phyloP scores from a whole-genome alignment of 2,797 vertebrate species.

The Pipistrellus kuhlii region DNA sequence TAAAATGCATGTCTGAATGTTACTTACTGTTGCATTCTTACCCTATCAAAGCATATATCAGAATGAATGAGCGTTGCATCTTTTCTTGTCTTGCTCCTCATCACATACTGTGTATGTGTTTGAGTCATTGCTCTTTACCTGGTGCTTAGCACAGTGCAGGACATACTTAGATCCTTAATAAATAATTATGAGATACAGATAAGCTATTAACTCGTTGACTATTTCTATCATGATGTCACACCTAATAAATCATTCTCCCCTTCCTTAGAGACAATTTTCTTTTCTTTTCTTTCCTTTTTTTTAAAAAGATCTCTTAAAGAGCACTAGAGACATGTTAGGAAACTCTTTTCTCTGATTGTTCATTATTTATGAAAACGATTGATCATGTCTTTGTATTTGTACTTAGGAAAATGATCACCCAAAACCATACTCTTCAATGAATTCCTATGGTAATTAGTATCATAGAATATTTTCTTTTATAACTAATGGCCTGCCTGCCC shows the following conservation, averaged over 20 bases:
- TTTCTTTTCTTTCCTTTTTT: background rate
- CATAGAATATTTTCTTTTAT: constrained; percentile 49
- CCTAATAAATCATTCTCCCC: background rate
- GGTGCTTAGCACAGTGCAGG: background rate
- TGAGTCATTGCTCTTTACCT: constrained; percentile 9
- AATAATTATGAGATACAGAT: constrained; percentile 41
- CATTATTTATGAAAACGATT: background rate
- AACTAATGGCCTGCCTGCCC: constrained; percentile 13
- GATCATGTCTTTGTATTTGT: background rate
- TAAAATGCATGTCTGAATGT: background rate
- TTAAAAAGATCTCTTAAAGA: background rate
- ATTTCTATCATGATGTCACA: constrained; percentile 32
- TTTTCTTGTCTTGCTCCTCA: background rate
- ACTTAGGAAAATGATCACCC: background rate
- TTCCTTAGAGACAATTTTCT: constrained; percentile 34
- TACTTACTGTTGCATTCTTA: background rate
- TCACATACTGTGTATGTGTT: background rate
- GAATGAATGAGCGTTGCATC: background rate
- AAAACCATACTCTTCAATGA: background rate
- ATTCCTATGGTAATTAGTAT: constrained; percentile 52
- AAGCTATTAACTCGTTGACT: constrained; percentile 63
- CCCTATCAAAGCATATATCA: background rate
- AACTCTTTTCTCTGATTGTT: background rate
- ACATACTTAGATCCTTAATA: constrained; percentile 14
- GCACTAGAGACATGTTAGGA: background rate